Base-by-base conservation (phyloP, 53 echinoderm and acorn worm genomes). In the Echinarachnius parma region DNA sequence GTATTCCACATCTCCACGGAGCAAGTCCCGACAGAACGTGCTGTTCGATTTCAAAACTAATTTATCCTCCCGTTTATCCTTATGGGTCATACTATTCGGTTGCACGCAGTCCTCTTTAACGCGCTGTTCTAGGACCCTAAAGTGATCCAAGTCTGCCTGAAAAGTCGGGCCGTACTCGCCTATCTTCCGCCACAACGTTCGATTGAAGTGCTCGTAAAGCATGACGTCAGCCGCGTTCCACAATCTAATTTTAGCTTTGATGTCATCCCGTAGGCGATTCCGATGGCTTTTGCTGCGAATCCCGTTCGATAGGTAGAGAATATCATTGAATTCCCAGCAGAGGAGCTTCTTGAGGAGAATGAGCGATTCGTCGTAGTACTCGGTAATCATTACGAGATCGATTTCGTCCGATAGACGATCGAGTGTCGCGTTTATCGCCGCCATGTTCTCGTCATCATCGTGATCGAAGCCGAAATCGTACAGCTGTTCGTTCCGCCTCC, bases 391-490 rank as follows among this genome's bases (percentile, higher is more conserved):
- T 1, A 88, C 80, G n/a, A 88, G 52, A 28, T 79, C 75, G 18
- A 88, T 75, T 30, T 88, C 87, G 21, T 35, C 24, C n/a, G 44
- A 72, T 8, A 88, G 46, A 29, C 58, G 31, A 21, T 65, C 30
- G 26, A 88, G 78, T 67, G 75, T 75, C 9, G 34, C 23, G 2
- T 35, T 35, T 46, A 88, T 62, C 26, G 33, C 53, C 0, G 5
- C 15, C 9, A 59, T 58, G 25, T 65, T 61, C 2, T 83, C 84
- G 0, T 88, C 78, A 28, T 54, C 49, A 31, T 23, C 30, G 48
- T 83, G 87, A 29, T 87, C 84, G 16, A 92, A 68, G 0, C 92
- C 92, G 0, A 92, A 56, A 34, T 81, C 84, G 56, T 57, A 92
- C 8, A 87, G 37, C 60, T 81, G 78, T 27, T 84, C 92, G 35